Base-by-base conservation (phyloP, 2,113 vertebrate species). In the Pygoscelis antarcticus region DNA sequence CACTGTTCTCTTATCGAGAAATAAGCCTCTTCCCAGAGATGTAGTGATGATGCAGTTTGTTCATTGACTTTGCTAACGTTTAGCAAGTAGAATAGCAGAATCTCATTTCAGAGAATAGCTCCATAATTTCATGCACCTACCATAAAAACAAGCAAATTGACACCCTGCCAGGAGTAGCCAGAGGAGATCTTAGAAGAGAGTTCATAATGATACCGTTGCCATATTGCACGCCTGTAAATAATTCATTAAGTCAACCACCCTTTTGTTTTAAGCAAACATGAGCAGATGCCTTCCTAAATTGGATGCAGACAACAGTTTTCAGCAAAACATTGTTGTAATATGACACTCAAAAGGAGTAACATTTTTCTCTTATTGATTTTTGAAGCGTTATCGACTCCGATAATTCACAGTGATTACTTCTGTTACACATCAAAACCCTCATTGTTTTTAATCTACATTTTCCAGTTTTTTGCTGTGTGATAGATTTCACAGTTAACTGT, bases 231-330 rank as follows among this genome's bases (percentile, higher is more conserved):
- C 68, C 95, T 98, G 97, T 98, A 98, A 98, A 98, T 98, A 98
- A 98, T 98, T 98, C 97, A 98, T 98, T 98, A 98, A 98, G 96
- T 97, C 98, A 98, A 97, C 98, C 95, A 98, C 93, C 96, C 98
- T 98, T 98, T 98, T 98, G 94, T 98, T 98, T 98, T 98, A 98
- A 98, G 97, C 98, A 98, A 98, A 98, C 96, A 98, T 57, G 95
- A 98, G 97, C 98, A 98, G 98, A 98, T 98, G 98, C 95, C 96
- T 97, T 97, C 96, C 96, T 95, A 98, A 98, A 98, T 97, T 97
- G 97, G 83, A 98, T 98, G 65, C 96, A 97, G 97, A 96, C 94
- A 97, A 97, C 94, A 97, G 69, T 98, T 97, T 97, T 97, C 94
- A 97, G 85, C 83, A 98, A 98, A 97, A 98, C 89, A 92, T 91